Base-by-base conservation (phyloP, 1,140 invertebrate species). In the Teleopsis dalmanni region DNA sequence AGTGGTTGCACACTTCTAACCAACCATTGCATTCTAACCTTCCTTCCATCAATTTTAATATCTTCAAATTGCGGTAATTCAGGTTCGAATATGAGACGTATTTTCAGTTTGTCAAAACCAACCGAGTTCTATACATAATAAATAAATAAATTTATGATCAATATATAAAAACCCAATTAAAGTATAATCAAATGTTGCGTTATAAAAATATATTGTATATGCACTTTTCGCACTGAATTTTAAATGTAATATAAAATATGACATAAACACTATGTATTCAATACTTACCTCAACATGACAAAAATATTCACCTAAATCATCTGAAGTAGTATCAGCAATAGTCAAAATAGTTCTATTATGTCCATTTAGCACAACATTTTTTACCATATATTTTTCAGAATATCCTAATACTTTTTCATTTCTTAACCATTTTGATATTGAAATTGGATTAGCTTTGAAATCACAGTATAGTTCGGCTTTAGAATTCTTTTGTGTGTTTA, bases 41-140 rank as follows among this genome's bases (percentile, higher is more conserved):
- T 52, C 18, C 54, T 59, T 26, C 60, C 64, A 4, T 60, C 57
- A 19, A 65, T 53, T 22, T 37, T 31, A 21, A 54, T 57, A 29
- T 42, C 44, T 52, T 70, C 62, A 19, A 65, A 64, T 40, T 70
- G 64, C 0, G 66, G 64, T 21, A 57, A 58, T 53, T 70, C 67
- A 0, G 67, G 67, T 7, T 52, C 41, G 22, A 60, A 65, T 29
- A 56, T 57, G 5, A 70, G 48, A n/a, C 60, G 50, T 6, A 69
- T 40, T 19, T 52, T 59, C 8, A 54, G 51, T 38, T 65, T 52
- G 9, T 57, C 59, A 10, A 47, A 50, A 2, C 62, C 66, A 9
- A 69, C 60, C 7, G 53, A 16, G 19, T 70, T 70, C 52, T 55
- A n/a, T 10, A 51, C 22, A 41, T 23, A 16, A 14, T 25, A 18